Evolutionary conservation across 2,113 vertebrate genomes (phyloP), one percentile per base, ranked within the genome.

Genomic region (Siniperca knerii): DNA sequence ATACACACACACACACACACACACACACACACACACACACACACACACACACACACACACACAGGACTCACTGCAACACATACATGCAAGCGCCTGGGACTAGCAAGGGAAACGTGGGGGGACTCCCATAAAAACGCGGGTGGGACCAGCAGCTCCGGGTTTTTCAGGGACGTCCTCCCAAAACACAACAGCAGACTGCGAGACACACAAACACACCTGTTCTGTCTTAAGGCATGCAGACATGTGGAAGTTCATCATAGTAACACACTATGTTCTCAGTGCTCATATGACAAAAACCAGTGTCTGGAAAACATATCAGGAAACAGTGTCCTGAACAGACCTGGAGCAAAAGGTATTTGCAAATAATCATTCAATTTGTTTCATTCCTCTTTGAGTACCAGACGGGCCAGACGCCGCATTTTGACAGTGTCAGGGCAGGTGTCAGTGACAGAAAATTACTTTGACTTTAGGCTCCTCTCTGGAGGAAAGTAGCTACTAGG

Each of bases 71-170:
- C 33, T 42, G 13, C 37, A 76, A 79, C 54, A 58, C 75, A 79
- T 21, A 62, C 29, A 64, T 18, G 20, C 29, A 35, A 21, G 12
- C n/a, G 23, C 42, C 74, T 69, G 68, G 50, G 74, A 62, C 50
- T 61, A 87, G 74, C 70, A 61, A 72, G 55, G 23, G 23, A 68
- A 62, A 72, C 23, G 40, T 37, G n/a, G 12, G 35, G 52, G 42
- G 8, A 15, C 52, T 81, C 75, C 85, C 80, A 40, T 65, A 61
- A 79, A 92, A 88, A 92, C 71, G 0, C 55, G 64, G 85, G 87
- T 79, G 79, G 78, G 90, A 93, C 92, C 93, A 94, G 94, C 93
- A 92, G 84, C 91, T 91, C 88, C 85, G 42, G 72, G 83, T 85
- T 90, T 46, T 84, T 90, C 60, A 88, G 74, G 77, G 67, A 70